Evolutionary conservation across 2,888 invertebrate species (phyloP).

Genomic region (Aquatica leii): DNA sequence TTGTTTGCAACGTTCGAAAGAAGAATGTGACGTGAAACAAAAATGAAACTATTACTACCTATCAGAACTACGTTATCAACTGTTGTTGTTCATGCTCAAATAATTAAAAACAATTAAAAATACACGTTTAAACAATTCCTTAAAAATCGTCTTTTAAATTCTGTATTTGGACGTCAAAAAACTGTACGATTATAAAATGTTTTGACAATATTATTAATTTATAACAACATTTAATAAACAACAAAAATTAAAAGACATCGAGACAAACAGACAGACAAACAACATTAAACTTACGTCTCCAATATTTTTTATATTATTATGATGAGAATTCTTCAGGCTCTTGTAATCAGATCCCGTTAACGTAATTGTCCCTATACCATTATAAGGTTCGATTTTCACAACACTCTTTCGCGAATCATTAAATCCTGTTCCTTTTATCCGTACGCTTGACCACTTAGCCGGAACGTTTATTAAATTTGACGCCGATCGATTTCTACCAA

Average conservation of each 20-base stretch:
- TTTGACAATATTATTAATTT: neutral
- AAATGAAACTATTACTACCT: no score
- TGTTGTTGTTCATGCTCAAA: no score
- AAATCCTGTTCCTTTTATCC: constrained; percentile 70
- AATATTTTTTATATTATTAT: constrained; percentile 54
- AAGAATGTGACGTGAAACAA: no score
- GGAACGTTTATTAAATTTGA: constrained; percentile 56
- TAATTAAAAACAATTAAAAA: no score
- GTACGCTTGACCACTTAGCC: constrained; percentile 71
- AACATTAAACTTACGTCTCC: constrained; percentile 56
- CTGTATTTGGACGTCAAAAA: no score
- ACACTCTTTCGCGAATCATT: constrained; percentile 70
- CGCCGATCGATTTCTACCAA: constrained; percentile 55
- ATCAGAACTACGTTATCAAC: no score
- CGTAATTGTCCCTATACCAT: constrained; percentile 60
- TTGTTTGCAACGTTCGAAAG: no score
- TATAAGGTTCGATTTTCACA: constrained; percentile 72
- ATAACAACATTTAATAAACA: neutral
- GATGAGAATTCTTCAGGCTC: constrained; percentile 52
- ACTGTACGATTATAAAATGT: neutral
- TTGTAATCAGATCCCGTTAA: constrained; percentile 50
- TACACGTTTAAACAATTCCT: no score
- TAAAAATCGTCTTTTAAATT: no score
- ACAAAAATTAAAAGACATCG: constrained; percentile 6
- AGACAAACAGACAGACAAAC: constrained; percentile 4